Base-by-base conservation (phyloP, 2,888 invertebrate genomes). In the Pandemis corylana region DNA sequence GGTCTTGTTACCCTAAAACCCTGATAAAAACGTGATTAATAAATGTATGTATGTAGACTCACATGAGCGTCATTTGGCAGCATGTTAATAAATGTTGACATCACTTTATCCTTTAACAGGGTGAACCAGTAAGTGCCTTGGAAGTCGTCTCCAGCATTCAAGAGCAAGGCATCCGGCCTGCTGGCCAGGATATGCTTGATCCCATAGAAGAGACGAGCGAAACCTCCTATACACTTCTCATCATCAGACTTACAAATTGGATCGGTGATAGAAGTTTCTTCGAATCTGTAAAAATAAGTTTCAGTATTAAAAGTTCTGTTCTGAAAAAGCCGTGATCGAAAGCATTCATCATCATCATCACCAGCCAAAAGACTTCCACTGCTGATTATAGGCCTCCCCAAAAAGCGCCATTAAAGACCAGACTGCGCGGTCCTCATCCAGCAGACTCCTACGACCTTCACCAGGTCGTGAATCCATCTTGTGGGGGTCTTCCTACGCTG, bases 111-210 rank as follows among this genome's bases (percentile, higher is more conserved):
- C 78, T 96, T 95, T 71, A 96, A 92, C 9, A 97, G 80, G 42
- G 96, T 96, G 85, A 97, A 98, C 97, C 97, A 98, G 13, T 97
- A 93, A 0, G 97, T 97, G 0, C 98, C 98, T 86, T 97, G 97
- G 84, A 96, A 98, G 80, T 96, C 96, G 86, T 98, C 98, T 0
- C 98, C 98, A 0, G 97, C 98, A 83, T 98, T 97, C 73, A 98
- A 86, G 49, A 97, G 95, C 4, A 98, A 86, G 0, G 96, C 95
- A 73, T 96, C 93, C 0, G 94, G 94, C 77, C 95, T 95, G 67
- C 89, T 86, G 2, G 85, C 83, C 53, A 93, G 86, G 41, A 95
- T 87, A 7, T 90, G 82, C 13, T 90, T 90, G 7, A 96, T 94
- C 56, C 95, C 95, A 28, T 95, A 88, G 76, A 95, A 96, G 0